These are phyloP conservation scores for Elanus axillaris DNA, from an alignment of 2,113 vertebrate genomes.

Conservation along the genomic window DNA sequence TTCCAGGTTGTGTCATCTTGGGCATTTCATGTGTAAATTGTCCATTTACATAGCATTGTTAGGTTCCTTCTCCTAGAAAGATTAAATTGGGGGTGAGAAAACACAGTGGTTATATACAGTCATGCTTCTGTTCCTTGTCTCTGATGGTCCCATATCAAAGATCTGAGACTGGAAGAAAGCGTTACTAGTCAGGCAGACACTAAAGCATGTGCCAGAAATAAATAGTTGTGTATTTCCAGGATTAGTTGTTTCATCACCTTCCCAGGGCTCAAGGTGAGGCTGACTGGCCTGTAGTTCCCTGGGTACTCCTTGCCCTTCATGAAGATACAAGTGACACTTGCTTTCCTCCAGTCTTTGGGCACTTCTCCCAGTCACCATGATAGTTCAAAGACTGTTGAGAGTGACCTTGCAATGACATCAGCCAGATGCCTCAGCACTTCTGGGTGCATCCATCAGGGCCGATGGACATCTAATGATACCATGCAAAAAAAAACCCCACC, in stretches of 20 bases:
- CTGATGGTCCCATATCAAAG: neutral
- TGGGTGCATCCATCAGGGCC: neutral
- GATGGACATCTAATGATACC: neutral
- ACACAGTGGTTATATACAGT: neutral
- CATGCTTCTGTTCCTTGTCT: neutral
- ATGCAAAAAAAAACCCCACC: accelerated
- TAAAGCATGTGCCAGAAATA: neutral
- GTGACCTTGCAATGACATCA: neutral
- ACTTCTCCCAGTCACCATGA: accelerated
- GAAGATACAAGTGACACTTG: neutral
- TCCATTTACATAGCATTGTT: neutral
- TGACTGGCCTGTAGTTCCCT: neutral
- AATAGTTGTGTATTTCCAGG: neutral
- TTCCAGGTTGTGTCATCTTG: neutral
- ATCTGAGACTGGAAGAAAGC: neutral
- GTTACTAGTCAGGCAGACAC: neutral
- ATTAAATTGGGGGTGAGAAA: neutral
- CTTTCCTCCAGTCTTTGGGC: neutral
- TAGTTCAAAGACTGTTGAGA: neutral
- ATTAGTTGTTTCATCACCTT: neutral
- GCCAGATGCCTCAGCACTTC: neutral
- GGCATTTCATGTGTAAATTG: neutral
- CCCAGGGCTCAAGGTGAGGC: neutral
- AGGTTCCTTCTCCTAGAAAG: neutral
- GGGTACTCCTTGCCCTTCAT: neutral